These are phyloP conservation scores for Agelaius tricolor DNA, from an alignment of 2,113 vertebrate genomes.

Conservation along the genomic window DNA sequence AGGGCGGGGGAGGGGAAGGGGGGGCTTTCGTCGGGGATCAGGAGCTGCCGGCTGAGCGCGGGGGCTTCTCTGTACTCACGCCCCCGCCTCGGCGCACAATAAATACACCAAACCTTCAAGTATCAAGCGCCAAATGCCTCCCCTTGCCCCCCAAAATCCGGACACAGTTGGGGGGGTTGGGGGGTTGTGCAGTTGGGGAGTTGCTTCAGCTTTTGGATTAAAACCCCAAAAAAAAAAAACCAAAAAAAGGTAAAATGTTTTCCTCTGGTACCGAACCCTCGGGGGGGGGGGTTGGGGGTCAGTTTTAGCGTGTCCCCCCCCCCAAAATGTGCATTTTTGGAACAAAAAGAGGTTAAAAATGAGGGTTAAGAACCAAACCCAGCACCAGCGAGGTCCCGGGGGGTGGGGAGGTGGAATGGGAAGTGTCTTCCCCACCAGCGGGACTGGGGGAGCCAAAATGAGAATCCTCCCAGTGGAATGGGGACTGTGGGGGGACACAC, in stretches of 20 bases:
- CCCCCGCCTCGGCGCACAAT: conserved; percentile 87
- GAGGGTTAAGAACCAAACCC: conserved; percentile 63
- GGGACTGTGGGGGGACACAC: neutral
- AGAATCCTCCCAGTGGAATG: neutral
- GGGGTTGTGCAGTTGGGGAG: conserved; percentile 1
- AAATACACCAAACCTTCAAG: conserved; percentile 87
- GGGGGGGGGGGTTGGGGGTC: neutral
- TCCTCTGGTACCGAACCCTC: conserved; percentile 79
- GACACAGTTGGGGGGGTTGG: neutral
- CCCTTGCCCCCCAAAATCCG: neutral
- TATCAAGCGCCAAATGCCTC: conserved; percentile 75
- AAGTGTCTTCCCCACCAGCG: neutral
- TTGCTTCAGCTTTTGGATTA: conserved; percentile 18
- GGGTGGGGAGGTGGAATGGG: neutral
- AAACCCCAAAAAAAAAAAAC: neutral
- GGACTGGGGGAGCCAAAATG: neutral
- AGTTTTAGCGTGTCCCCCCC: neutral
- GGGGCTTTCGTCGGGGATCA: conserved; percentile 30
- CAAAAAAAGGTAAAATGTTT: neutral
- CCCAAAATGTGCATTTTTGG: conserved; percentile 77
- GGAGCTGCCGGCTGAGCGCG: conserved; percentile 85
- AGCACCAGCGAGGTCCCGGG: conserved; percentile 55
- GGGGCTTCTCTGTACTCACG: conserved; percentile 92
- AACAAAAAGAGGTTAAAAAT: conserved; percentile 60
- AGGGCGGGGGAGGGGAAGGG: conserved; percentile 59